Evolutionary conservation across 2,797 vertebrate genomes (phyloP).

Genomic region (Acanthornis magna): DNA sequence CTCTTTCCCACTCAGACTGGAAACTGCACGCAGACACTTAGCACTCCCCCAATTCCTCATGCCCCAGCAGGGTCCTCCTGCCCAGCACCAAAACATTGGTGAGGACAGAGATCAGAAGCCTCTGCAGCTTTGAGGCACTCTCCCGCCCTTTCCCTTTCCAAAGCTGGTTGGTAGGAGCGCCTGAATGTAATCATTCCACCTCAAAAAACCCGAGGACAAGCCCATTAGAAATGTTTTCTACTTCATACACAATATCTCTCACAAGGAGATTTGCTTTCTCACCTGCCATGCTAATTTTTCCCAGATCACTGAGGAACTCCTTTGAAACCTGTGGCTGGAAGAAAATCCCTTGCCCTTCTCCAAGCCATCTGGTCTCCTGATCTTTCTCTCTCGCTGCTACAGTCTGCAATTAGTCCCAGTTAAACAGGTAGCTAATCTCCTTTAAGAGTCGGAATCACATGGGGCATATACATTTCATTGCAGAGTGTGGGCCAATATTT

Average conservation of each 20-base stretch:
- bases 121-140: neutral
- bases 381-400: neutral
- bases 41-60: neutral
- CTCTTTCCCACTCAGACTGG: neutral
- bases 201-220: neutral
- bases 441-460: neutral
- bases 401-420: conserved; percentile 41
- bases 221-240: neutral
- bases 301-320: neutral
- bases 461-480: neutral
- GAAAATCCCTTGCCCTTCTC: neutral
- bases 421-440: conserved; percentile 17
- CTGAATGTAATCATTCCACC: neutral
- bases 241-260: neutral
- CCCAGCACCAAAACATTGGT: neutral
- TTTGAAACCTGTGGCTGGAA: neutral
- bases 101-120: neutral
- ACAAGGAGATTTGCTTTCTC: neutral
- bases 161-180: neutral
- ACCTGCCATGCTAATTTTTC: neutral
- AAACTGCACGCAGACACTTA: neutral
- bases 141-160: neutral
- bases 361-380: neutral
- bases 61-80: neutral
- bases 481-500: neutral